Percentiles rank a stretch among this genome's conserved stretches.
These are phyloP conservation scores for Dione juno DNA, from an alignment of 2,888 invertebrate species.

Conservation along the genomic window DNA sequence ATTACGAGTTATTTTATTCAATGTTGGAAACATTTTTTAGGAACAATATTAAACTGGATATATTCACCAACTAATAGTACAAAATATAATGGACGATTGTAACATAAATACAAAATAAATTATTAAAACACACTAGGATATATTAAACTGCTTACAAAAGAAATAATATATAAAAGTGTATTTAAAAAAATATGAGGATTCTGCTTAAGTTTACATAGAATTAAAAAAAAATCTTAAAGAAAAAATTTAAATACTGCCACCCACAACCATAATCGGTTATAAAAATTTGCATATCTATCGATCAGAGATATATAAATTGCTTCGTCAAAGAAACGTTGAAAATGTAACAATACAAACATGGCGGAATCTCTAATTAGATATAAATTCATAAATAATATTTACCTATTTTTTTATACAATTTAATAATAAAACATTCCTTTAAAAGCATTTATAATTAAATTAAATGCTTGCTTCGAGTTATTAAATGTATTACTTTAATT, in stretches of 20 bases:
- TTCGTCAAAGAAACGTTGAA: neutral
- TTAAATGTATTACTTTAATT: neutral
- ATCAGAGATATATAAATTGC: neutral
- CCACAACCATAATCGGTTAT: slow-evolving; percentile 4
- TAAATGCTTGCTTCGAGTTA: neutral
- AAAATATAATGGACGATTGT: neutral
- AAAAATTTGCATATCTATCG: neutral
- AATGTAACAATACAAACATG: slow-evolving; percentile 4
- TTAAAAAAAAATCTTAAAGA: neutral
- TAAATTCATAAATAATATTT: neutral
- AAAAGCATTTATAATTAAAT: neutral
- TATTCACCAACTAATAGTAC: neutral
- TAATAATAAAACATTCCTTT: neutral
- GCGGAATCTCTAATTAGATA: slow-evolving; percentile 11
- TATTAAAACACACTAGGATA: neutral
- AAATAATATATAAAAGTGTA: neutral
- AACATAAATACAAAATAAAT: slow-evolving; percentile 8
- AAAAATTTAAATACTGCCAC: slow-evolving; percentile 11
- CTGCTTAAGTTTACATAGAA: slow-evolving; percentile 3
- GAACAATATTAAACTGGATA: slow-evolving; percentile 17
- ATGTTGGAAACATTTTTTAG: neutral
- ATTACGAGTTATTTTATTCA: neutral
- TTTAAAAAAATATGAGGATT: slow-evolving; percentile 10
- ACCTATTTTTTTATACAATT: neutral
- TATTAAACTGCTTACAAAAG: neutral